These are phyloP conservation scores for Saguinus imperator DNA, from an alignment of 2,113 vertebrate species.

Conservation along the genomic window DNA sequence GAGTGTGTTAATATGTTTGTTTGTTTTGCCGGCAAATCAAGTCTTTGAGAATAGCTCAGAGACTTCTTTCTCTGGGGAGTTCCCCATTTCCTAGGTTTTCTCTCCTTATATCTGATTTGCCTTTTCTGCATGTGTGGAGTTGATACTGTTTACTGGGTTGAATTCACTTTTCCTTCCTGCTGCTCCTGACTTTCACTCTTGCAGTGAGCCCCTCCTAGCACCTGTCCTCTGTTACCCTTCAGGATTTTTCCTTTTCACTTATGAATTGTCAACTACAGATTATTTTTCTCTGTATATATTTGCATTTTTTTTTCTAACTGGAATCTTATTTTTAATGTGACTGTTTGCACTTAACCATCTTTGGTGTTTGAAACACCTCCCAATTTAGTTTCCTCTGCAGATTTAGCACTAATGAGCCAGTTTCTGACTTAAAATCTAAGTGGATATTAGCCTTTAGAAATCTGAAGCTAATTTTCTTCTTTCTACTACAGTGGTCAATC, in stretches of 20 bases:
- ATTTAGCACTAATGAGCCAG: slow-evolving; percentile 14
- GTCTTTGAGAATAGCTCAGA: background rate
- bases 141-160: background rate
- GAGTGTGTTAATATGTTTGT: background rate
- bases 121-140: background rate
- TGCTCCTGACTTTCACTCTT: background rate
- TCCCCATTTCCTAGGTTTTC: background rate
- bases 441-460: background rate
- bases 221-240: background rate
- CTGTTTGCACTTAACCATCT: slow-evolving; percentile 42
- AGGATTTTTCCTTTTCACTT: background rate
- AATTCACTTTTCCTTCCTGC: background rate
- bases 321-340: slow-evolving; percentile 51
- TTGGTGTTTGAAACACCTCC: slow-evolving; percentile 61
- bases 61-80: too few species aligned
- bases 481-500: background rate
- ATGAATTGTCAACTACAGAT: slow-evolving; percentile 5
- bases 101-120: background rate
- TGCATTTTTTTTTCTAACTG: slow-evolving; percentile 60
- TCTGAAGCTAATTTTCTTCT: slow-evolving; percentile 40
- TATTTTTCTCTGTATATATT: slow-evolving; percentile 69
- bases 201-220: background rate
- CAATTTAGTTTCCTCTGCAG: slow-evolving; percentile 55
- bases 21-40: background rate
- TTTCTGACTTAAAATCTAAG: slow-evolving; percentile 41